phyloP scores from a whole-genome alignment of 2,888 invertebrate species.

The Eupithecia dodoneata region DNA sequence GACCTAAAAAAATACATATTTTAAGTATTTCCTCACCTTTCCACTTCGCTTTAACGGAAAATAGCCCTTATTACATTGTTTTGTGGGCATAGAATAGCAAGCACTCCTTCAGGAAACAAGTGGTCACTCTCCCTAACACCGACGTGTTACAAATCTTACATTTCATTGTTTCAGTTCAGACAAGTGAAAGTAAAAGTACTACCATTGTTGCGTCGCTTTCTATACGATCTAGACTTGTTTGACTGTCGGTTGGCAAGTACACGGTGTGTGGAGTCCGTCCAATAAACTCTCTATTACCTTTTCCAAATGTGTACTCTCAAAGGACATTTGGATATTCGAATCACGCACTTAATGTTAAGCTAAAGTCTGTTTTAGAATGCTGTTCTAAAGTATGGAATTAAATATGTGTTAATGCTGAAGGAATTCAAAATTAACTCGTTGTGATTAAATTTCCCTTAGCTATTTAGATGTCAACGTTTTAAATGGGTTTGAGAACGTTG shows the following conservation, averaged over 20 bases:
- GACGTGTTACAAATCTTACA: slow-evolving; percentile 19
- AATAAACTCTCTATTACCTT: background rate
- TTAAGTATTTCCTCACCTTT: no score
- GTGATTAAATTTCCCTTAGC: background rate
- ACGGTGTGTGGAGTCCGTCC: slow-evolving; percentile 2
- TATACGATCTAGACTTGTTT: slow-evolving; percentile 53
- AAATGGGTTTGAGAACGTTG: background rate
- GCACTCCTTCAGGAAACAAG: slow-evolving; percentile 6
- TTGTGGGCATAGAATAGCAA: background rate
- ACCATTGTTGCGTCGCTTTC: slow-evolving; percentile 58
- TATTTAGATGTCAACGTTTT: background rate
- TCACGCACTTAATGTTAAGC: background rate
- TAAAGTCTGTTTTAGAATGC: background rate
- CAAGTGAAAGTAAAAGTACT: slow-evolving; percentile 33
- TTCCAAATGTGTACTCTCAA: background rate
- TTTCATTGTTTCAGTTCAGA: slow-evolving; percentile 48
- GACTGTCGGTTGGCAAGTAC: slow-evolving; percentile 33
- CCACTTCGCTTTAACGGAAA: background rate
- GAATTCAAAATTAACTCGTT: background rate
- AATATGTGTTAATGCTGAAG: no score
- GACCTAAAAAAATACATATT: no score
- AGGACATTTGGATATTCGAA: background rate
- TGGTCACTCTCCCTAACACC: slow-evolving; percentile 19
- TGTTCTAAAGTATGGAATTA: background rate
- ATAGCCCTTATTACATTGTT: background rate